phyloP scores from a whole-genome alignment of 2,113 vertebrate species.

The Anoplopoma fimbria region DNA sequence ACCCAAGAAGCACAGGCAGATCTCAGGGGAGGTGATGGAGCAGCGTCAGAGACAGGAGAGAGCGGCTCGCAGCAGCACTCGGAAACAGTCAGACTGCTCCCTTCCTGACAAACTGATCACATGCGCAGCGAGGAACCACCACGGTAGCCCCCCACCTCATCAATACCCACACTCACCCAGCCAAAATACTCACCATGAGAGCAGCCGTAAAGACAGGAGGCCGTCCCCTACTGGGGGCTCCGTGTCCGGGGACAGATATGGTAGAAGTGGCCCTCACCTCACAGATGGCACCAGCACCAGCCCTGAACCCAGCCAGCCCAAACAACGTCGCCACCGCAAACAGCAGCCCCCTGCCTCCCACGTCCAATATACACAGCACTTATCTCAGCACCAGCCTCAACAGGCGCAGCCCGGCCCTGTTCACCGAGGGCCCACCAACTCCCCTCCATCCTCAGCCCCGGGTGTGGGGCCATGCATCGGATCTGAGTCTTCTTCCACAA shows the following conservation, averaged over 20 bases:
- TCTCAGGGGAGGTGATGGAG: conserved; percentile 37
- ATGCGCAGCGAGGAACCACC: conserved; percentile 47
- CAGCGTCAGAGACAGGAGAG: conserved; percentile 27
- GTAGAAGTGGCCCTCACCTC: conserved; percentile 46
- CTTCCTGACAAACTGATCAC: conserved; percentile 58
- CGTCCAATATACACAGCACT: conserved; percentile 29
- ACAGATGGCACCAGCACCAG: conserved; percentile 78
- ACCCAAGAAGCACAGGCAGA: conserved; percentile 62
- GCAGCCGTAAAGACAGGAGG: conserved; percentile 49
- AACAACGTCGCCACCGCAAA: conserved; percentile 55
- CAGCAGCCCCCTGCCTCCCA: conserved; percentile 27
- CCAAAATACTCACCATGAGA: conserved; percentile 15
- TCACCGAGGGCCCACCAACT: conserved; percentile 9
- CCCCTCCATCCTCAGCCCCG: conserved; percentile 39
- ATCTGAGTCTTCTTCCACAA: conserved; percentile 76
- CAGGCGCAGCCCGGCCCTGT: conserved; percentile 16
- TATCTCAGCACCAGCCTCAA: conserved; percentile 28
- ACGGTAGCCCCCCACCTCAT: conserved; percentile 56
- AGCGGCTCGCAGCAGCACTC: conserved; percentile 6
- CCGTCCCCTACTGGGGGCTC: conserved; percentile 38
- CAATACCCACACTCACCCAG: conserved; percentile 5
- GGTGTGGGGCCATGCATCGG: conserved; percentile 41
- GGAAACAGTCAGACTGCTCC: conserved; percentile 50
- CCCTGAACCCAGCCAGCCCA: conserved; percentile 69
- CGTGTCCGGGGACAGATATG: conserved; percentile 48